phyloP scores from a whole-genome alignment of 2,888 invertebrate genomes.

The Drosophila niveifrons region DNA sequence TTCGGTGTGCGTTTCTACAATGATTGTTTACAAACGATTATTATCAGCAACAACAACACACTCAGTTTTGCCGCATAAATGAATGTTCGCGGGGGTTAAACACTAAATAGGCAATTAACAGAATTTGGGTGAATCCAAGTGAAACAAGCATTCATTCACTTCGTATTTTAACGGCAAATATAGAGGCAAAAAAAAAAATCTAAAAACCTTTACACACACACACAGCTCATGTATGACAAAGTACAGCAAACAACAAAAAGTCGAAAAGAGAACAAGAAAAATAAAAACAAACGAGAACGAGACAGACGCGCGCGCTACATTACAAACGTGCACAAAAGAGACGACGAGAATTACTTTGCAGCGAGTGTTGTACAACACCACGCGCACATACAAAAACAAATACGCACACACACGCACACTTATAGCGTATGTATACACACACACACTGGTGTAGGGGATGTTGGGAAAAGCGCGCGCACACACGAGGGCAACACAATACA shows the following conservation, averaged over 20 bases:
- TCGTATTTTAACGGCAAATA: conserved; percentile 30
- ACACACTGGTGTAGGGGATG: conserved; percentile 44
- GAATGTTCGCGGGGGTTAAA: neutral
- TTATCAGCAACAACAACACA: conserved; percentile 6
- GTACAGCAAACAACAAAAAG: conserved; percentile 83
- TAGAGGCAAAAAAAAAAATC: conserved; percentile 32
- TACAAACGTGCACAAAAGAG: conserved; percentile 68
- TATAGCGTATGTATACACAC: conserved; percentile 24
- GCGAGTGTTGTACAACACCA: conserved; percentile 54
- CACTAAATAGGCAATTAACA: conserved; percentile 3
- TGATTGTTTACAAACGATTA: conserved; percentile 36
- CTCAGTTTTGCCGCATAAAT: conserved; percentile 6
- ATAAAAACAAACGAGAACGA: conserved; percentile 77
- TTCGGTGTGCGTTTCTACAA: conserved; percentile 84
- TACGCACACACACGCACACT: conserved; percentile 39
- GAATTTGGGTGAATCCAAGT: conserved; percentile 17
- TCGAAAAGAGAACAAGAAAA: conserved; percentile 78
- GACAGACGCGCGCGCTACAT: conserved; percentile 68
- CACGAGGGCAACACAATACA: conserved; percentile 65
- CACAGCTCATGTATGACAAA: conserved; percentile 63
- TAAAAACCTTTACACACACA: conserved; percentile 22
- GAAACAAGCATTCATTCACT: conserved; percentile 27
- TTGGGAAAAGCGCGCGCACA: conserved; percentile 78
- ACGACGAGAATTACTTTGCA: conserved; percentile 57
- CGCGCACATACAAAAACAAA: conserved; percentile 47